Evolutionary conservation across 2,888 invertebrate genomes (phyloP).

Genomic region (Epirrhoe alternata): DNA sequence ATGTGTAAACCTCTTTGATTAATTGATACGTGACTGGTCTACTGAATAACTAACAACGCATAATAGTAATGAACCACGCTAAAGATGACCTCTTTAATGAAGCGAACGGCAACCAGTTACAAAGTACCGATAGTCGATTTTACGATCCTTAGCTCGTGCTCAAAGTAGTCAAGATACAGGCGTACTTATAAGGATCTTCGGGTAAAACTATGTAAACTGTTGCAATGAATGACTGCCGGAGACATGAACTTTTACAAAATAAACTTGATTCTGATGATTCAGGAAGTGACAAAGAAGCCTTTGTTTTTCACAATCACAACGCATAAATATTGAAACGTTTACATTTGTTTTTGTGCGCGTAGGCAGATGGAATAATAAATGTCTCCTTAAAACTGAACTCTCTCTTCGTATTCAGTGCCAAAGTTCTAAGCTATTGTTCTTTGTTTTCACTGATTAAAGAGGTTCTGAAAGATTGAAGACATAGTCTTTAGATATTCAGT

Average conservation of each 20-base stretch:
- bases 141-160: neutral
- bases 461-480: neutral
- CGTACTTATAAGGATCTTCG: neutral
- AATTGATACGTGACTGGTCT: constrained; percentile 1
- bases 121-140: constrained; percentile 1
- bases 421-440: constrained; percentile 62
- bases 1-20: neutral
- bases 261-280: constrained; percentile 19
- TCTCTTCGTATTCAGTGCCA: constrained; percentile 60
- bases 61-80: constrained; percentile 1
- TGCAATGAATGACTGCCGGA: constrained; percentile 7
- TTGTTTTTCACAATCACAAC: constrained; percentile 34
- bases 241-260: constrained; percentile 22
- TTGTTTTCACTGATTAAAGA: constrained; percentile 56
- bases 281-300: constrained; percentile 31
- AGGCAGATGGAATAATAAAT: constrained; percentile 28
- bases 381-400: constrained; percentile 48
- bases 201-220: neutral
- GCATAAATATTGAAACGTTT: constrained; percentile 25
- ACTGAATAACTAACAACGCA: neutral
- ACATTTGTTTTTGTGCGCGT: constrained; percentile 23
- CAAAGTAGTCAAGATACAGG: neutral
- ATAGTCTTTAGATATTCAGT: neutral
- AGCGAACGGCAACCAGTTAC: neutral
- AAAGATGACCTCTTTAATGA: constrained; percentile 7